Conservation (phyloP, 1,140 invertebrate genomes). For the Calliopsis andreniformis region DNA sequence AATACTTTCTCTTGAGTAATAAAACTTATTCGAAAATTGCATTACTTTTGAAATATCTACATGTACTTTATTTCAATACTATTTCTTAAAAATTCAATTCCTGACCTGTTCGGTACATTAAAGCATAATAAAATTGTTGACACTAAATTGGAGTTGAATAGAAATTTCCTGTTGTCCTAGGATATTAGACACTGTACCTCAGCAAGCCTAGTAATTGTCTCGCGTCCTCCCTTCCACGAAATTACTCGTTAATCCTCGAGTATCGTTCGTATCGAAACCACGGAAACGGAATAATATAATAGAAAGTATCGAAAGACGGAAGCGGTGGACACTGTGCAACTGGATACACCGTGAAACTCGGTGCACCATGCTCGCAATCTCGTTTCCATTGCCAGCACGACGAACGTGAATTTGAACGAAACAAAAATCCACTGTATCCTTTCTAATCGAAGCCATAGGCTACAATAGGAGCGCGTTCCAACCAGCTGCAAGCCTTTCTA, state of each 20-base stretch:
- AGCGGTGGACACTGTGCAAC: slow-evolving; percentile 9
- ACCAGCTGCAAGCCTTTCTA: background rate
- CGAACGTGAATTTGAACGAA: slow-evolving; percentile 2
- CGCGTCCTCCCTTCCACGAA: too few species aligned
- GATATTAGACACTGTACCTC: too few species aligned
- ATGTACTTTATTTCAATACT: too few species aligned
- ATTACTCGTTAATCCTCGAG: background rate
- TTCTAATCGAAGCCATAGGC: slow-evolving; percentile 4
- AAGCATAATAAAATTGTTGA: too few species aligned
- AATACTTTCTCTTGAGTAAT: too few species aligned
- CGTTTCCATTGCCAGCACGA: slow-evolving; percentile 6
- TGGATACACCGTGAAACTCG: background rate
- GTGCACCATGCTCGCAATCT: background rate
- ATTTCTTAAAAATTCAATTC: too few species aligned
- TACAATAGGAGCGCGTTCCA: slow-evolving; percentile 5
- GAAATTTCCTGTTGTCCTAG: too few species aligned
- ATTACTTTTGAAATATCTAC: too few species aligned
- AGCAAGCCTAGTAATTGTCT: too few species aligned
- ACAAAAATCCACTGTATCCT: slow-evolving; percentile 1
- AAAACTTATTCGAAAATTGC: too few species aligned
- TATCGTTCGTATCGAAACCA: background rate
- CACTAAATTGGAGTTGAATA: too few species aligned
- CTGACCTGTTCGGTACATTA: too few species aligned
- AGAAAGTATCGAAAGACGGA: slow-evolving; percentile 39
- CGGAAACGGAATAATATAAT: background rate